Conservation (phyloP, 1,140 invertebrate genomes). For the Bombus waltoni region DNA sequence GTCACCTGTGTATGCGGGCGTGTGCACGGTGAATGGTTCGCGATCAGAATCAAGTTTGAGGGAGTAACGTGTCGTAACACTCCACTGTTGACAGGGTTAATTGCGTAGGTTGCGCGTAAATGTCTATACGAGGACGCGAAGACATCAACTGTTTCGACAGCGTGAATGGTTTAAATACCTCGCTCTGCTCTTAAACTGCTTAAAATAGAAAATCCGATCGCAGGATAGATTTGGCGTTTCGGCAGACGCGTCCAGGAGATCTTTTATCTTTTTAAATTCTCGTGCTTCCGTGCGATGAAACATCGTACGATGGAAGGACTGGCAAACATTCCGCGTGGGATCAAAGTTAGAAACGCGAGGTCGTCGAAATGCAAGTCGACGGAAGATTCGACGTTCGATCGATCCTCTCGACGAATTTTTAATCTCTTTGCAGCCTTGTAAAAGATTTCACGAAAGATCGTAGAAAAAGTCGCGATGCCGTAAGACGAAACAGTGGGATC, state of each 20-base stretch:
- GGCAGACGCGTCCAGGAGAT: not conserved
- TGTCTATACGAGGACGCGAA: not conserved
- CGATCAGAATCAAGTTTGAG: not conserved
- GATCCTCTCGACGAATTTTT: too few relatives aligned
- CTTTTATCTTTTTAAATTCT: not conserved
- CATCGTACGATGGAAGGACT: not conserved
- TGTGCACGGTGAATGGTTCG: not conserved
- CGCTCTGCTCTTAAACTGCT: not conserved
- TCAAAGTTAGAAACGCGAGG: not conserved
- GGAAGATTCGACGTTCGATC: not conserved
- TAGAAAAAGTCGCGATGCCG: too few relatives aligned
- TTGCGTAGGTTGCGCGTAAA: not conserved
- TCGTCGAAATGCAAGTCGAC: not conserved
- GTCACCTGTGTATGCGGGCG: not conserved
- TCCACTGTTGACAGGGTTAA: not conserved
- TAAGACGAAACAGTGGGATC: too few relatives aligned
- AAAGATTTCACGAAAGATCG: too few relatives aligned
- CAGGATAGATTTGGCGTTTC: too few relatives aligned
- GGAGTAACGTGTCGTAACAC: not conserved
- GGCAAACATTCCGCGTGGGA: not conserved
- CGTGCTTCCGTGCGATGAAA: not conserved
- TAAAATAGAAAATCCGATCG: not conserved
- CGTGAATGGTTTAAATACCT: not conserved
- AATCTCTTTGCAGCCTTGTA: too few relatives aligned
- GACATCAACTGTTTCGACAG: not conserved